Base-by-base conservation (phyloP, 2,113 vertebrate species). In the Malurus cyaneus region DNA sequence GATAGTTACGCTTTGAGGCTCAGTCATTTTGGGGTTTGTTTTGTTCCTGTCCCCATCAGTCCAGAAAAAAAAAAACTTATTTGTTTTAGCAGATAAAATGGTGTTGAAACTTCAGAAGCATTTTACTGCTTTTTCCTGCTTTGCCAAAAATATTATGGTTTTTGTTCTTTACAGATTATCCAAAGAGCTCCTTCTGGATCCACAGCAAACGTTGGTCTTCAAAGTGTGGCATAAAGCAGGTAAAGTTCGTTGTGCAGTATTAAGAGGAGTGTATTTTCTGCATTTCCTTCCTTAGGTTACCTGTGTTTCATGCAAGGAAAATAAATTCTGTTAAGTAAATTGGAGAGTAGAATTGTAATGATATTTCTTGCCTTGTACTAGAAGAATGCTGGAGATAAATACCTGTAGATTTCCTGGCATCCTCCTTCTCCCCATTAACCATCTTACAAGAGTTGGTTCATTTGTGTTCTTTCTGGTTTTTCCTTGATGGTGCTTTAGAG, bases 181-280 rank as follows among this genome's bases (percentile, higher is more conserved):
- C 47, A 99, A 99, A 82, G 98, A 99, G 67, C 98, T 99, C 11
- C 98, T 99, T 56, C 60, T 99, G 94, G 98, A 99, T 96, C 98
- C 98, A 26, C 98, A 98, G 53, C 98, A 99, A 95, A 98, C 97
- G 16, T 97, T 99, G 60, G 99, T 99, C 80, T 99, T 99, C 95
- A 99, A 99, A 98, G 98, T 99, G 52, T 99, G 99, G 99, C 98
- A 99, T 95, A 99, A 98, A 99, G 98, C 98, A 99, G 99, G 99
- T 99, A 91, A 92, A 61, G 32, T 70, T 14, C 50, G 24, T 12
- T 5, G 39, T 12, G 53, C 9, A 2, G 3, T 23, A 1, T 16
- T 26, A 64, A 47, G 67, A 66, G 47, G 36, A 60, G 25, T 20
- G 9, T 60, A 10, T 62, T 39, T 73, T 42, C 56, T 65, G 12